Evolutionary conservation across 2,113 vertebrate species (phyloP).

Genomic region (Tupaia chinensis): DNA sequence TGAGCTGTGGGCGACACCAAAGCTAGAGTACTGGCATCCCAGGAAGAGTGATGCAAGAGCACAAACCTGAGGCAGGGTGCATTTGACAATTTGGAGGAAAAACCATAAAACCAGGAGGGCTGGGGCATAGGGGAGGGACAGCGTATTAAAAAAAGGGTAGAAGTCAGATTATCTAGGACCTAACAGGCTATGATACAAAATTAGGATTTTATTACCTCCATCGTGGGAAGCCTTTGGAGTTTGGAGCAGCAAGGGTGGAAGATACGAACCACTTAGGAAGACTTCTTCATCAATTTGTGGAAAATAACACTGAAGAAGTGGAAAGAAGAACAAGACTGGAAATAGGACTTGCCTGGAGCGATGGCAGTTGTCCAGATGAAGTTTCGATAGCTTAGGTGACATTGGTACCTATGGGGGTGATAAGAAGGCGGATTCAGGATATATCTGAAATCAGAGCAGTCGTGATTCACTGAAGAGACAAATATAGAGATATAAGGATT

Average conservation of each 20-base stretch:
- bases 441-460: background rate
- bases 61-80: background rate
- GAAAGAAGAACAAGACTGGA: background rate
- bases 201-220: background rate
- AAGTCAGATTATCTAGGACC: background rate
- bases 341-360: background rate
- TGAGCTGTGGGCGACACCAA: background rate
- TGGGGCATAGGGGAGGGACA: background rate
- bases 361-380: background rate
- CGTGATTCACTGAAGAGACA: background rate
- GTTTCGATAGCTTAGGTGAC: background rate
- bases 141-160: background rate
- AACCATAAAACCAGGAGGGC: background rate
- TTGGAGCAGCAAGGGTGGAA: background rate
- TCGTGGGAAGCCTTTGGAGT: background rate
- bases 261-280: background rate
- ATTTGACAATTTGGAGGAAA: background rate
- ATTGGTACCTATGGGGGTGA: background rate
- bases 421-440: background rate
- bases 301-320: background rate
- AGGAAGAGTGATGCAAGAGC: background rate
- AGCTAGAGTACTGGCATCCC: background rate
- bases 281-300: background rate
- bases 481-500: background rate
- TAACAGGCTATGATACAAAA: background rate